phyloP scores from a whole-genome alignment of 2,888 invertebrate species.

The Drosophila austrosaltans region DNA sequence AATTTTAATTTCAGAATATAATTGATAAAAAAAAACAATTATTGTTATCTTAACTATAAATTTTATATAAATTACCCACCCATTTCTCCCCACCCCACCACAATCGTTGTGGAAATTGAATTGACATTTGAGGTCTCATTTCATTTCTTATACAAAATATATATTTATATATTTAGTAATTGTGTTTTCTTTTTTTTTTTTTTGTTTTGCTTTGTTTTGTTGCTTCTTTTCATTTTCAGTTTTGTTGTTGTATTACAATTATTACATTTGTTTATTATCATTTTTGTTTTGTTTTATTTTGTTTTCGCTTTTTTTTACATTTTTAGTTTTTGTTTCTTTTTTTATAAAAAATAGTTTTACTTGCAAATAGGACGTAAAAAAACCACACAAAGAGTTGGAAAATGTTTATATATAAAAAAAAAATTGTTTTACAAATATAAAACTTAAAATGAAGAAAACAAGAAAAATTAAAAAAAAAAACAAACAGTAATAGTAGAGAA shows the following conservation, averaged over 20 bases:
- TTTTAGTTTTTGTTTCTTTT: constrained; percentile 46
- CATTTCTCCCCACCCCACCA: background rate
- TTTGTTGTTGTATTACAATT: constrained; percentile 35
- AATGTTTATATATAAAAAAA: background rate
- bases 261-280: constrained; percentile 9
- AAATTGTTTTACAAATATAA: constrained; percentile 2
- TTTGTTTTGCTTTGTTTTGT: no score
- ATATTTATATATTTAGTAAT: constrained; percentile 58
- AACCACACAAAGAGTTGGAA: constrained; percentile 19
- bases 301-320: constrained; percentile 37
- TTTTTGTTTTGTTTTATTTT: constrained; percentile 24
- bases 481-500: background rate
- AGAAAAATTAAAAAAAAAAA: constrained; percentile 26
- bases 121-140: background rate
- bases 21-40: no score
- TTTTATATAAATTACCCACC: background rate
- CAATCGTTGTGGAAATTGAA: background rate
- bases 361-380: constrained; percentile 52
- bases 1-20: no score
- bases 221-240: constrained; percentile 44
- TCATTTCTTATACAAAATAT: constrained; percentile 69
- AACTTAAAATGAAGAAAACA: constrained; percentile 13
- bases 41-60: no score
- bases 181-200: constrained; percentile 28
- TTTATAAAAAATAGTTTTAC: constrained; percentile 56